Evolutionary conservation across 2,888 invertebrate genomes (phyloP).

Genomic region (Calephelis perditalis): DNA sequence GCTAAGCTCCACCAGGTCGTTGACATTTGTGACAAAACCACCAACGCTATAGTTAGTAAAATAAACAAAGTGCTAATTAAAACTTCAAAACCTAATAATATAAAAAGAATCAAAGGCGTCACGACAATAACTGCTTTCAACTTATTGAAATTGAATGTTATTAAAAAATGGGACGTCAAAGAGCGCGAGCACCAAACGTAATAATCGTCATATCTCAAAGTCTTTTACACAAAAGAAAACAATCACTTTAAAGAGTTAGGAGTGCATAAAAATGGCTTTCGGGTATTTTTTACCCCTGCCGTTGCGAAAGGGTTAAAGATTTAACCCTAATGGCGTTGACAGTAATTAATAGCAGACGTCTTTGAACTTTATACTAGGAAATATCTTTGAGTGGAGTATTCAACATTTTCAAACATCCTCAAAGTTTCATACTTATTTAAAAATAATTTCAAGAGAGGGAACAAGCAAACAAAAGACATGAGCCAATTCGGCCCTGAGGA

Average conservation of each 20-base stretch:
- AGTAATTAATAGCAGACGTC: constrained; percentile 66
- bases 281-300: constrained; percentile 50
- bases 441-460: no score
- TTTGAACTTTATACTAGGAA: constrained; percentile 1
- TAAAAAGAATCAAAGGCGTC: constrained; percentile 9
- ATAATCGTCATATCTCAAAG: constrained; percentile 71
- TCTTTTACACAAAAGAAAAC: constrained; percentile 62
- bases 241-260: constrained; percentile 66
- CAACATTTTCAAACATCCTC: no score
- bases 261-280: constrained; percentile 59
- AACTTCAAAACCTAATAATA: constrained; percentile 18
- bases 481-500: no score
- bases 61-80: background rate
- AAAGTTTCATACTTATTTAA: no score
- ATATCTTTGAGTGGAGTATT: background rate
- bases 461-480: no score
- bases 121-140: constrained; percentile 28
- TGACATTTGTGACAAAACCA: no score
- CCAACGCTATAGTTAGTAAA: no score
- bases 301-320: constrained; percentile 56
- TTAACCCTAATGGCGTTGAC: constrained; percentile 62
- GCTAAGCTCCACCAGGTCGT: no score
- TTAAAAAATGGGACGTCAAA: constrained; percentile 32
- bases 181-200: constrained; percentile 60
- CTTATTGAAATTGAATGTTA: constrained; percentile 28